Conservation (phyloP, 2,113 vertebrate species). For the Cettia cetti region DNA sequence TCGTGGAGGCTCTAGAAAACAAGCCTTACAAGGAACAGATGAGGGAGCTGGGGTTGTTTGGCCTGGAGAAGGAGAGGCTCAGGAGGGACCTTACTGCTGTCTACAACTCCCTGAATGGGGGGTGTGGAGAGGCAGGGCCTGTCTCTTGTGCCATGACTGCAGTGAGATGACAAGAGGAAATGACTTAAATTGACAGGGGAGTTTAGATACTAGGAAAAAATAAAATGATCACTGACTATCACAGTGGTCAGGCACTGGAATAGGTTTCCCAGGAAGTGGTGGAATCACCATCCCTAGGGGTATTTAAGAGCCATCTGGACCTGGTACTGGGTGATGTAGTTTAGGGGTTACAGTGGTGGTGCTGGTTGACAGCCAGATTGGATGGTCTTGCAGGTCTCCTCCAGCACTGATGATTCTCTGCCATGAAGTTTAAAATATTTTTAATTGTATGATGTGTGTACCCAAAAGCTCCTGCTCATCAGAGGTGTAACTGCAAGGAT, state of each 20-base stretch:
- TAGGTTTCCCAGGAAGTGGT: neutral
- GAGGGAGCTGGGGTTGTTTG: neutral
- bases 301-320: neutral
- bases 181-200: neutral
- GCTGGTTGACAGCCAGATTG: neutral
- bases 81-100: accelerated
- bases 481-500: neutral
- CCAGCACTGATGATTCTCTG: neutral
- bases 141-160: neutral
- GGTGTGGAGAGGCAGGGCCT: neutral
- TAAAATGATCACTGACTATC: too few species aligned
- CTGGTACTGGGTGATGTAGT: neutral
- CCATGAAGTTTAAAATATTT: neutral
- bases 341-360: neutral
- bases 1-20: neutral
- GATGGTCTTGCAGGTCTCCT: neutral
- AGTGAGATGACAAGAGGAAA: neutral
- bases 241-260: neutral
- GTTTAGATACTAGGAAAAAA: neutral
- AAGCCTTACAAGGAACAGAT: neutral
- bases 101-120: neutral
- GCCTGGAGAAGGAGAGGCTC: neutral
- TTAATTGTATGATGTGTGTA: neutral
- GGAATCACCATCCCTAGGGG: neutral
- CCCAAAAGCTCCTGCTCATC: neutral